phyloP scores from a whole-genome alignment of 2,113 vertebrate genomes.

The Tragelaphus imberbis region DNA sequence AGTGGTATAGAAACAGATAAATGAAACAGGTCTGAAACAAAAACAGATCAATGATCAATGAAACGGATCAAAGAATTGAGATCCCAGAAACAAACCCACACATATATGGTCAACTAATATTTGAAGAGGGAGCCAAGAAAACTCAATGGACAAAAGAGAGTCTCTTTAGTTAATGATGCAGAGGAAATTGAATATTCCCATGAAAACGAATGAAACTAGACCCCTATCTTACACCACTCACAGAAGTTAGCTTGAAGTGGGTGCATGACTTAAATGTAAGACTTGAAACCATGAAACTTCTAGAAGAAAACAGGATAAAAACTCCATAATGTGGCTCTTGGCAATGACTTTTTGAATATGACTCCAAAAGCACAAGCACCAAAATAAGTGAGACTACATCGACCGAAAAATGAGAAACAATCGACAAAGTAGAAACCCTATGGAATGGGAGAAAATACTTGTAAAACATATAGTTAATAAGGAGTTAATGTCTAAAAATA shows the following conservation, averaged over 20 bases:
- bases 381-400: not conserved
- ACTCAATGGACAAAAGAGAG: not conserved
- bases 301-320: not conserved
- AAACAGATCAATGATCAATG: not conserved
- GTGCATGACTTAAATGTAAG: not conserved
- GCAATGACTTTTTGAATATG: not conserved
- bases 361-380: not conserved
- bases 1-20: not conserved
- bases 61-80: not conserved
- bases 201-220: not conserved
- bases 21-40: not conserved
- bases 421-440: not conserved
- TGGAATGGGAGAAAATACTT: not conserved
- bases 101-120: not conserved
- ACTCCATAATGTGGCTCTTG: not conserved
- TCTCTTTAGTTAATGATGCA: not conserved
- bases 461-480: not conserved
- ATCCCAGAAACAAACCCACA: not conserved
- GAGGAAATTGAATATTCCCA: not conserved
- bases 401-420: not conserved
- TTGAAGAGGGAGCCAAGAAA: not conserved
- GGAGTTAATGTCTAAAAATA: not conserved
- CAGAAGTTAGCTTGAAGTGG: not conserved
- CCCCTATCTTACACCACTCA: not conserved
- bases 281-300: not conserved